Conservation (phyloP, 2,797 vertebrate genomes). For the Psittacula derbiana region DNA sequence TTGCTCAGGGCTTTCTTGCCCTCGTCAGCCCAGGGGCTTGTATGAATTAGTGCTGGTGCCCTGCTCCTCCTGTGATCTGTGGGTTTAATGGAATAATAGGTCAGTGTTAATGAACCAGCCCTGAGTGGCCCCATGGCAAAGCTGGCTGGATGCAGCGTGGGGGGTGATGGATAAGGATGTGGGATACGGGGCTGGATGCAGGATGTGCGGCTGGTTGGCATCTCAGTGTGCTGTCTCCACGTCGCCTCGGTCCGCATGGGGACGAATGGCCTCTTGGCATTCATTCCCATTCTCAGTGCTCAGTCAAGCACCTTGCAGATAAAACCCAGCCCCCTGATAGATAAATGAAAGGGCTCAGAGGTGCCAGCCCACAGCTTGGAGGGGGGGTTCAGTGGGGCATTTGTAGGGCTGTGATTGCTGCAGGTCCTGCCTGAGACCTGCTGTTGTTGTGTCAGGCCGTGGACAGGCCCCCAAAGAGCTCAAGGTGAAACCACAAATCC, state of each 20-base stretch:
- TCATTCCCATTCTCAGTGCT: accelerated
- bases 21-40: neutral
- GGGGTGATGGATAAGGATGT: neutral
- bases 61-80: neutral
- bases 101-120: neutral
- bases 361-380: accelerated
- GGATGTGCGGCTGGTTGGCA: neutral
- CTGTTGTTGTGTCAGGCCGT: accelerated
- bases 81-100: conserved; percentile 40
- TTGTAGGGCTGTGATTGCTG: neutral
- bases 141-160: neutral
- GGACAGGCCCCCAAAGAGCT: neutral
- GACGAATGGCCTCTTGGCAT: neutral
- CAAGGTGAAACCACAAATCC: accelerated
- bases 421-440: neutral
- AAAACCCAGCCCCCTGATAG: neutral
- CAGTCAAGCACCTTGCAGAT: accelerated
- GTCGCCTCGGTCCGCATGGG: accelerated
- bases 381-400: accelerated
- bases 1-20: conserved; percentile 52
- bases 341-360: neutral
- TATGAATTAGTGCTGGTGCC: conserved; percentile 23
- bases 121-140: neutral
- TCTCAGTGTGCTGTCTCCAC: accelerated
- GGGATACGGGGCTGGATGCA: neutral